Conservation (phyloP, 2,888 invertebrate species). For the Heteromurus nitidus region DNA sequence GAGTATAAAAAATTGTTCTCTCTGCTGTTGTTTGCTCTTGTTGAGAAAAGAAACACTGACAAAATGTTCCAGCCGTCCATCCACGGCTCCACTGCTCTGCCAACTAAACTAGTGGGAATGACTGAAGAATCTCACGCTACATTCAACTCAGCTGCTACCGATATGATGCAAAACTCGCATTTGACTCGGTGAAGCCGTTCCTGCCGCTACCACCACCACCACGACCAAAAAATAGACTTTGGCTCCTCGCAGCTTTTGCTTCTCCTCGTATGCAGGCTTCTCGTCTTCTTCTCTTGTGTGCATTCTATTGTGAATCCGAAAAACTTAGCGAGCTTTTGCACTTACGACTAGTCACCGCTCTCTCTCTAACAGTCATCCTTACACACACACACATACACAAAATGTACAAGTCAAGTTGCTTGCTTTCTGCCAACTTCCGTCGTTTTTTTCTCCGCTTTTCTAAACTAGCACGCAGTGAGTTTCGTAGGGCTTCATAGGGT, state of each 20-base stretch:
- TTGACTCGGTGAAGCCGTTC: not conserved
- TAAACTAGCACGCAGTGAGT: constrained; percentile 12
- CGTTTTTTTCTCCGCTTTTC: not conserved
- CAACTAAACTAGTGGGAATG: constrained; percentile 43
- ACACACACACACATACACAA: constrained; percentile 8
- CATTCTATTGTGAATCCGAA: constrained; percentile 6
- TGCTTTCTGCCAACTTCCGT: constrained; percentile 32
- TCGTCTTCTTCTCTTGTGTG: constrained; percentile 9
- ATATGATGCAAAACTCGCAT: not conserved
- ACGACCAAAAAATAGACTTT: not conserved
- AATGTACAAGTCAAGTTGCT: constrained; percentile 34
- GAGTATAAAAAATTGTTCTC: constrained; percentile 3
- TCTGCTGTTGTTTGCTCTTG: not conserved
- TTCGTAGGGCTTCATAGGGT: not conserved
- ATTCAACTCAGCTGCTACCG: constrained; percentile 16
- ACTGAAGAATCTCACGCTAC: constrained; percentile 19
- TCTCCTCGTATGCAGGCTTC: not conserved
- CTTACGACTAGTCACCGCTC: too few species aligned
- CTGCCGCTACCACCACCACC: not conserved
- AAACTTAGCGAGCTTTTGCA: constrained; percentile 6
- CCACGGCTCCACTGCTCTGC: constrained; percentile 47
- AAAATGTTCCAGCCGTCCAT: constrained; percentile 53
- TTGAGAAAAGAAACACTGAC: constrained; percentile 10
- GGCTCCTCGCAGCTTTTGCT: not conserved
- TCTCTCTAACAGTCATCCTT: not conserved